Percentiles rank a stretch among this genome's conserved stretches.
These are phyloP conservation scores for Pangasius krempfi DNA, from an alignment of 2,797 vertebrate species.

Conservation along the genomic window DNA sequence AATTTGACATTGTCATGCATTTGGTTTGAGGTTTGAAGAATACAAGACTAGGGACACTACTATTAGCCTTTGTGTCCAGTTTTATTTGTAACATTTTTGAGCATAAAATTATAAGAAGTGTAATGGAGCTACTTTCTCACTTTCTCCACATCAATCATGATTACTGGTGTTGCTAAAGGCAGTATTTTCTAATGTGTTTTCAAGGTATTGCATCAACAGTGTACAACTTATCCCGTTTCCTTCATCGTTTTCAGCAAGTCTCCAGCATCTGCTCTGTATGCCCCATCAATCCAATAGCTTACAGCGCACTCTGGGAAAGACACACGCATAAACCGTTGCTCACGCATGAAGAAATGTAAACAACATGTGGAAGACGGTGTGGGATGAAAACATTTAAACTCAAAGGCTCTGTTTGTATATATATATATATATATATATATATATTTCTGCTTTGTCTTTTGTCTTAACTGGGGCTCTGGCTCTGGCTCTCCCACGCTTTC, in stretches of 20 bases:
- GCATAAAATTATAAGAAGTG: not conserved
- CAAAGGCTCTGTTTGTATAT: not conserved
- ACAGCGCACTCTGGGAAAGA: constrained; percentile 7
- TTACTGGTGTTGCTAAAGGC: constrained; percentile 33
- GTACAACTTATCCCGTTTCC: constrained; percentile 27
- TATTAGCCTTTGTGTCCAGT: not conserved
- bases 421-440: not conserved
- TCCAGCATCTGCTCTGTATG: not conserved
- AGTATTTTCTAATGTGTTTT: constrained; percentile 40
- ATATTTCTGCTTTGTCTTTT: constrained; percentile 14
- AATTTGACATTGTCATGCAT: not conserved
- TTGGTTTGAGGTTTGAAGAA: not conserved
- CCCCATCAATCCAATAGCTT: not conserved
- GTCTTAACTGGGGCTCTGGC: constrained; percentile 33
- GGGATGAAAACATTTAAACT: constrained; percentile 15
- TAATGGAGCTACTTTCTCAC: not conserved
- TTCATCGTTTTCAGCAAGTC: constrained; percentile 6
- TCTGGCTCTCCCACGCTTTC: constrained; percentile 25
- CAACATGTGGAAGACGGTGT: constrained; percentile 23
- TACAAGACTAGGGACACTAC: not conserved
- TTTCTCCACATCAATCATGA: not conserved
- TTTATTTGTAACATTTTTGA: not conserved
- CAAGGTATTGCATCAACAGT: constrained; percentile 43
- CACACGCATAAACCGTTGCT: not conserved
- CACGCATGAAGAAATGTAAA: constrained; percentile 6